Evolutionary conservation across 2,113 vertebrate species (phyloP), one percentile per base, ranked within the genome.

Genomic region (Grus americana): DNA sequence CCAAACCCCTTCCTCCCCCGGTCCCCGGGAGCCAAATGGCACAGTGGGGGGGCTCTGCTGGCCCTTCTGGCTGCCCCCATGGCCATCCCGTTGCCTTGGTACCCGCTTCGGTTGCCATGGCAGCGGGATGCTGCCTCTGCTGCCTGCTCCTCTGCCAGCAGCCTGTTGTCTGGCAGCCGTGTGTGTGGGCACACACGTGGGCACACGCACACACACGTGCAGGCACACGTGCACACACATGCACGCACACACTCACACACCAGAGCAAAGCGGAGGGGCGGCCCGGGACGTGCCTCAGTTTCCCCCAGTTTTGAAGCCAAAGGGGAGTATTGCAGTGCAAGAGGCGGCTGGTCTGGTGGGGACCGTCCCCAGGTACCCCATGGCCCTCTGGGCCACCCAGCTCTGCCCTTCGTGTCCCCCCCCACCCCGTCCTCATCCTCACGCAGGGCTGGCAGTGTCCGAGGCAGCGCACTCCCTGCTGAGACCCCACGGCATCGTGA

Each of bases 31-130:
- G 15, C 10, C 50, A 66, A 63, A 23, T 10, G 20, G 19, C 65
- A 24, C 38, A 27, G 52, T 2, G 19, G 6, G 22, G 38, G 12
- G 42, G 5, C 81, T 57, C 68, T 29, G 79, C 68, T 42, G 40
- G 40, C 40, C 54, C 50, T 68, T 32, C n/a, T 40, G 11, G 24
- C 20, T 76, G 72, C 93, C 81, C 93, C 80, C 84, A n/a, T 9
- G 94, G 94, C 87, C 89, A 54, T 67, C 61, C 29, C 2, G 96
- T 97, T 95, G 92, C 97, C 95, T 87, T 96, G 95, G 93, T 46
- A 93, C 70, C 92, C 5, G 44, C 72, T 92, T 73, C 2, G 5
- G 97, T 97, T 94, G 94, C 96, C 93, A 96, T 78, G 92, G 92
- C 75, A 97, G 73, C n/a, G 9, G 86, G 95, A 96, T 97, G 93